Evolutionary conservation across 2,113 vertebrate species (phyloP), one percentile per base, ranked within the genome.

Genomic region (Megaleporinus macrocephalus): DNA sequence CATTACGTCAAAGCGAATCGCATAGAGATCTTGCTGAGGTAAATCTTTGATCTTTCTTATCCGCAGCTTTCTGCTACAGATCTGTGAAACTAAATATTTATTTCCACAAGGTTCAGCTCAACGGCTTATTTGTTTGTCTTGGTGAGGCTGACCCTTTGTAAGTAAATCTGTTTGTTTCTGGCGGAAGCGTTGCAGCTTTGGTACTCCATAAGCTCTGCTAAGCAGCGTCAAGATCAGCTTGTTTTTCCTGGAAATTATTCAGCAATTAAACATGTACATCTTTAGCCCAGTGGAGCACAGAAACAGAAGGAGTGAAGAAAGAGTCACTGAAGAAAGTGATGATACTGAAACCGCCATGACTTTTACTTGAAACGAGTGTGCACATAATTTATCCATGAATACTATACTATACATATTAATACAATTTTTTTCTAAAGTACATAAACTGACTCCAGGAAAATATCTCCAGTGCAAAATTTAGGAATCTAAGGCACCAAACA

Each of bases 1-100:
- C 83, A 82, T 65, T 30, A 75, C 0, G 27, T 70, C 70, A 59
- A 76, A 75, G 47, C 4, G 70, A 9, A 74, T 29, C 27, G 7
- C 12, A 16, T 33, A 70, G 22, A 41, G 74, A 68, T 72, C 36
- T 62, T 18, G 10, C 18, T 36, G 29, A 63, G 74, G 57, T 62
- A 76, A 66, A 59, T 51, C 41, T 71, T 62, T 82, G 66, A 70
- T 71, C 73, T 70, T 33, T 71, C 24, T 44, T 26, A 80, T 80
- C 73, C 57, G 44, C 0, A 36, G 59, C n/a, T 27, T 20, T 36
- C 73, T 65, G 14, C 79, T 65, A 15, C 16, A 51, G 27, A 26
- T 80, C 79, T 9, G 62, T 29, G 3, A 74, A 74, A 74, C 79
- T 29, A 81, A 81, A 81, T 74, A 81, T 81, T 81, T 74, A 81